A percentile compares a stretch with the other conserved stretches of the same genome.
Evolutionary conservation across 1,140 invertebrate genomes (phyloP).

Genomic region (Agrilus planipennis): DNA sequence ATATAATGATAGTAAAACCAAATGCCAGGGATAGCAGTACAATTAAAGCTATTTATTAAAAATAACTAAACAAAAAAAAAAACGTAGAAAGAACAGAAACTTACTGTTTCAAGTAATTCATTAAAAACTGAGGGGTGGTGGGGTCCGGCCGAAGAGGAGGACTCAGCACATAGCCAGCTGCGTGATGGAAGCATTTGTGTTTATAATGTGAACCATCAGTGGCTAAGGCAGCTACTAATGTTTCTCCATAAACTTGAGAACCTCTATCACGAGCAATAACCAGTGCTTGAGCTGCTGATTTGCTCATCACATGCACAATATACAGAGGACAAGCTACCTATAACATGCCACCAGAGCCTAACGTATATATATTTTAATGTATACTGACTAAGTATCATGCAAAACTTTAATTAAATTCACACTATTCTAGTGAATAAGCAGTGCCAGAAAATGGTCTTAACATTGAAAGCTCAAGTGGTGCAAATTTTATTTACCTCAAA

Average conservation of each 20-base stretch:
- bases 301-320: slow-evolving; percentile 95
- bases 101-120: slow-evolving; percentile 78
- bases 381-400: too few relatives aligned
- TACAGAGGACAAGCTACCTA: slow-evolving; percentile 83
- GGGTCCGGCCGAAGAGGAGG: slow-evolving; percentile 82
- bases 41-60: too few relatives aligned
- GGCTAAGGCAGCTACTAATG: slow-evolving; percentile 77
- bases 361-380: too few relatives aligned
- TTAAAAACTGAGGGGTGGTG: slow-evolving; percentile 66
- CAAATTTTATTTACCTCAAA: too few relatives aligned
- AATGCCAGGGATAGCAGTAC: too few relatives aligned
- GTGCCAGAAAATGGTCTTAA: too few relatives aligned
- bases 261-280: slow-evolving; percentile 56
- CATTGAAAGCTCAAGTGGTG: too few relatives aligned
- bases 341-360: slow-evolving; percentile 15
- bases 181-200: slow-evolving; percentile 74
- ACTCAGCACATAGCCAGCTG: slow-evolving; percentile 80
- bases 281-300: slow-evolving; percentile 69
- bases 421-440: too few relatives aligned
- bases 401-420: too few relatives aligned
- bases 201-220: slow-evolving; percentile 67
- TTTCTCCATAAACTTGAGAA: slow-evolving; percentile 77
- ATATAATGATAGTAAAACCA: too few relatives aligned
- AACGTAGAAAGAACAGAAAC: slow-evolving; percentile 30
- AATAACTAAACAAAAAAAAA: slow-evolving; percentile 14